A percentile compares a stretch with the other conserved stretches of the same genome.
These are phyloP conservation scores for Ylistrum balloti DNA, from an alignment of 1,140 invertebrate genomes.

Conservation along the genomic window DNA sequence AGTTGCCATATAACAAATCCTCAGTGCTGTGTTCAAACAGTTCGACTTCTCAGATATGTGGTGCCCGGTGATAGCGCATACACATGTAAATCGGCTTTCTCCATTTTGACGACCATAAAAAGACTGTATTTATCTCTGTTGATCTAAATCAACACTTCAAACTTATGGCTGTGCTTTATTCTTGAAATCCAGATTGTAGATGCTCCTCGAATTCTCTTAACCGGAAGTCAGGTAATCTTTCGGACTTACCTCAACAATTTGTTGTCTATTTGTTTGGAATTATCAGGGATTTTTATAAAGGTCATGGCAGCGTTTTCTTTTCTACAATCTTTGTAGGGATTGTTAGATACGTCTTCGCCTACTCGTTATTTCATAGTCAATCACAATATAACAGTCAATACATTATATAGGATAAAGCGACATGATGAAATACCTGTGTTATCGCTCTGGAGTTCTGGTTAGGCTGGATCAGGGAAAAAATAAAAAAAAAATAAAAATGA, in stretches of 20 bases:
- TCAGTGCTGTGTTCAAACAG: too few species aligned
- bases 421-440: too few species aligned
- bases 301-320: not conserved
- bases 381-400: too few species aligned
- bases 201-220: not conserved
- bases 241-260: not conserved
- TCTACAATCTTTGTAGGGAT: not conserved
- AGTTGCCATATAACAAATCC: too few species aligned
- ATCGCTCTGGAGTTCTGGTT: too few species aligned
- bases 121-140: not conserved
- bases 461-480: too few species aligned
- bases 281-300: not conserved
- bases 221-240: constrained; percentile 3
- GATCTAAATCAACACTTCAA: not conserved
- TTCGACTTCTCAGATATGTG: too few species aligned
- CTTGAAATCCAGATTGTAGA: not conserved
- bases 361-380: too few species aligned
- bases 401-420: too few species aligned
- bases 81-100: too few species aligned
- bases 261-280: not conserved
- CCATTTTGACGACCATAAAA: not conserved
- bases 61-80: too few species aligned
- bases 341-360: not conserved
- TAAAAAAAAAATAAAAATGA: not conserved
- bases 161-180: not conserved